Base-by-base conservation (phyloP, 1,140 invertebrate species). In the Coenobita brevimanus region DNA sequence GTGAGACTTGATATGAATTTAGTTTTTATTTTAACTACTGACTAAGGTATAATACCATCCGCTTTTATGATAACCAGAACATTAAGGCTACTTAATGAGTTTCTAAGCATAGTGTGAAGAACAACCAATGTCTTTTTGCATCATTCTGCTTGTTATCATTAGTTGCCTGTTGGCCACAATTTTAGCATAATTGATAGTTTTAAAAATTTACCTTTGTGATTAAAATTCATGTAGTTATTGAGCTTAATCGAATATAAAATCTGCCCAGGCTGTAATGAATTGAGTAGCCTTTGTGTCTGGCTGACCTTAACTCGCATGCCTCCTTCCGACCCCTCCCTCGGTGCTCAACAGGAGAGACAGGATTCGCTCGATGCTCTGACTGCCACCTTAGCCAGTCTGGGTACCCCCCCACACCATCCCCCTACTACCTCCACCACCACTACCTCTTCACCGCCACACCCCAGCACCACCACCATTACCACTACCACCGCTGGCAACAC, bases 281-380 rank as follows among this genome's bases (percentile, higher is more conserved):
- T 69, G 17, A 50, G 62, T 41, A 80, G 60, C 85, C 64, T 87
- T 87, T 64, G 46, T 87, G 67, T 46, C 67, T 8, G 67, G n/a
- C 43, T 76, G 50, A 50, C 67, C 30, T 50, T 43, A 80, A 76
- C 85, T 80, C 79, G 85, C 76, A 71, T 75, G 79, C 85, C 64
- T 71, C 71, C 62, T 75, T 69, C 67, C 85, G 75, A 87, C 79
- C 75, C 69, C 64, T 81, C 80, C 50, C 85, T 75, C 79, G 85
- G 85, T 87, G 85, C 79, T 87, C 46, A 80, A 60, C 85, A 87
- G 85, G 85, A 87, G 85, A 76, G 85, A 87, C 76, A 80, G 62
- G 85, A 87, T 76, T 87, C 85, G 64, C 78, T 87, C 46, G 85
- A 87, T 87, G 85, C 85, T 64, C 85, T 87, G 85, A 87, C 75